phyloP scores from a whole-genome alignment of 2,888 invertebrate species.

The Strigamia crassipes region DNA sequence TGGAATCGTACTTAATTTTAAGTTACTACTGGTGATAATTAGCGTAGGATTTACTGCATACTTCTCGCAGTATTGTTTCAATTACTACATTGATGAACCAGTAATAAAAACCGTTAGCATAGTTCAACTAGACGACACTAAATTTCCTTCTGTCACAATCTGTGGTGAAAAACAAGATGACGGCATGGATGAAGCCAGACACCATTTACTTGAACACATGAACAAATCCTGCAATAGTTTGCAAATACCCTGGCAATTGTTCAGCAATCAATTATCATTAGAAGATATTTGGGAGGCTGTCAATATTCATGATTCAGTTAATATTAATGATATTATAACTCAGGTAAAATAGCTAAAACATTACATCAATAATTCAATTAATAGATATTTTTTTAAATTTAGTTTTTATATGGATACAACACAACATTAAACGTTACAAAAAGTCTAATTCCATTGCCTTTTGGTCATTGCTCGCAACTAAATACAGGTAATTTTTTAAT shows the following conservation, averaged over 20 bases:
- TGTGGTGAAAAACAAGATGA: neutral
- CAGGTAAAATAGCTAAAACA: too few relatives aligned
- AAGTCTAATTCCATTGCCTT: too few relatives aligned
- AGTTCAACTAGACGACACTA: neutral
- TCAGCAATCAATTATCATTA: neutral
- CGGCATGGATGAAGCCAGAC: neutral
- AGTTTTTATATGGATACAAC: too few relatives aligned
- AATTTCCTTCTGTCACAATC: too few relatives aligned
- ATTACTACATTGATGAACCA: neutral
- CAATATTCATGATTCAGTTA: neutral
- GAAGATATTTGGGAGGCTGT: neutral
- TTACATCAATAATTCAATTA: too few relatives aligned
- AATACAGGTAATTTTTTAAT: too few relatives aligned
- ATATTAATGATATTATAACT: too few relatives aligned
- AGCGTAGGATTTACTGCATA: neutral
- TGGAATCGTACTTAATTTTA: neutral
- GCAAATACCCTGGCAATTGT: neutral
- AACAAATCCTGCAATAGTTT: neutral
- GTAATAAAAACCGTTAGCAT: neutral
- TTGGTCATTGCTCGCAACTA: too few relatives aligned
- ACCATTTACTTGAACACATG: neutral
- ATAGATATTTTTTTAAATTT: too few relatives aligned
- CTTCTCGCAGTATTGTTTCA: neutral
- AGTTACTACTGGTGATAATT: neutral
- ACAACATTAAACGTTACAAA: too few relatives aligned